These are phyloP conservation scores for Euphonia xanthogaster DNA, from an alignment of 2,797 vertebrate species.

Conservation along the genomic window DNA sequence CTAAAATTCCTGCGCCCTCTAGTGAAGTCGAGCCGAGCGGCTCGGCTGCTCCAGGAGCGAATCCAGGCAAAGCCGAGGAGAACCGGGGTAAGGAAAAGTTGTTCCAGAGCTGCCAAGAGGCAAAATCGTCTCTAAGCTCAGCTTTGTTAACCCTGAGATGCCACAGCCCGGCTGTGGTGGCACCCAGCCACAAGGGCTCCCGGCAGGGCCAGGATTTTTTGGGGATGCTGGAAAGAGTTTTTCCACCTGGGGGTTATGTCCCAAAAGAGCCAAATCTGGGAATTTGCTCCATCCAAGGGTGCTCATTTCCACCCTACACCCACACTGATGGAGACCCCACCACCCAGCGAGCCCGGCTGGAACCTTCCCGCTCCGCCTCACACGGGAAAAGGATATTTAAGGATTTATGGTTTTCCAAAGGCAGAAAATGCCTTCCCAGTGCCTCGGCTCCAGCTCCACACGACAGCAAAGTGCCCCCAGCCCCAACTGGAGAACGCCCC, in stretches of 20 bases:
- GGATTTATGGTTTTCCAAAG: slow-evolving; percentile 22
- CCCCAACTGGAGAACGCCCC: neutral
- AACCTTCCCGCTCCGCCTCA: neutral
- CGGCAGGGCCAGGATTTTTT: rapidly evolving
- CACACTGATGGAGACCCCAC: rapidly evolving
- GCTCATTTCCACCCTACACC: neutral
- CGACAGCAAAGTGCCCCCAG: neutral
- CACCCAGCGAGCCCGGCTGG: neutral
- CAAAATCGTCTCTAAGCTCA: neutral
- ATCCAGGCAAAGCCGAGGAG: neutral
- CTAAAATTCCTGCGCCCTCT: slow-evolving; percentile 71
- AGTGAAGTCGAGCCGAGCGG: slow-evolving; percentile 14
- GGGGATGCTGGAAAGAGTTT: neutral
- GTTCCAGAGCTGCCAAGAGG: neutral
- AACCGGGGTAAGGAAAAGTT: neutral
- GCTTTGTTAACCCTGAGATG: neutral
- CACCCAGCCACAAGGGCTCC: rapidly evolving
- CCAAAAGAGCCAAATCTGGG: neutral
- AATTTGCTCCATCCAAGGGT: neutral
- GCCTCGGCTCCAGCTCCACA: neutral
- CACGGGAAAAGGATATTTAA: slow-evolving; percentile 37
- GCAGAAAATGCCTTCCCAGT: neutral
- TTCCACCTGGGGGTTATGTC: rapidly evolving
- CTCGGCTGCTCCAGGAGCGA: neutral
- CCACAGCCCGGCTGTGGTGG: neutral